Conservation (phyloP, 2,113 vertebrate genomes). For the Bos indicus region DNA sequence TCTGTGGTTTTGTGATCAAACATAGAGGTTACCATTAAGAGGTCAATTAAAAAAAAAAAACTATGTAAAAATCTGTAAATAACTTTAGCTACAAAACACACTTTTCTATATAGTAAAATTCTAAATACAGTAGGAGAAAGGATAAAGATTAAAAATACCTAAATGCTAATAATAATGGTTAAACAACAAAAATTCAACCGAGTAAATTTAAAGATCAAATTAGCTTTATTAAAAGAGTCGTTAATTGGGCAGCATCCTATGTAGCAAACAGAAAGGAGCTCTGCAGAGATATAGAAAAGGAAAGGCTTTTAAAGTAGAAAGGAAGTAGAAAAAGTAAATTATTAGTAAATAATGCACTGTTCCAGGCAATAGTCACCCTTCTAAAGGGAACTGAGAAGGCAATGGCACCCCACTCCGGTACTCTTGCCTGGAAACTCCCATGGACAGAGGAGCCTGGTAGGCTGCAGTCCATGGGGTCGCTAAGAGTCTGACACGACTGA, state of each 20-base stretch:
- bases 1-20: neutral
- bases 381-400: neutral
- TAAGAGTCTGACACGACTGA: no score
- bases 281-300: neutral
- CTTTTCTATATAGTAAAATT: neutral
- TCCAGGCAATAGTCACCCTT: neutral
- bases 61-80: neutral
- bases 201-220: neutral
- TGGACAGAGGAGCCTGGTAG: no score
- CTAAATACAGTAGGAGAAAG: slow-evolving; percentile 1
- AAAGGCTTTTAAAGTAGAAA: neutral
- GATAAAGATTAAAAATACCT: neutral
- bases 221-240: neutral
- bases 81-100: neutral
- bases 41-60: neutral
- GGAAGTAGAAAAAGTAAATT: neutral
- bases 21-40: neutral
- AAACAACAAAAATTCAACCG: neutral
- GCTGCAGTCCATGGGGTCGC: no score
- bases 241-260: neutral
- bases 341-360: neutral
- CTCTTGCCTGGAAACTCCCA: no score
- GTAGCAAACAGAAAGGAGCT: neutral
- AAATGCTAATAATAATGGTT: neutral
- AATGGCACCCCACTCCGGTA: no score